These are phyloP conservation scores for Bursaphelenchus mucronatus DNA, from an alignment of 1,140 invertebrate genomes.

Conservation along the genomic window DNA sequence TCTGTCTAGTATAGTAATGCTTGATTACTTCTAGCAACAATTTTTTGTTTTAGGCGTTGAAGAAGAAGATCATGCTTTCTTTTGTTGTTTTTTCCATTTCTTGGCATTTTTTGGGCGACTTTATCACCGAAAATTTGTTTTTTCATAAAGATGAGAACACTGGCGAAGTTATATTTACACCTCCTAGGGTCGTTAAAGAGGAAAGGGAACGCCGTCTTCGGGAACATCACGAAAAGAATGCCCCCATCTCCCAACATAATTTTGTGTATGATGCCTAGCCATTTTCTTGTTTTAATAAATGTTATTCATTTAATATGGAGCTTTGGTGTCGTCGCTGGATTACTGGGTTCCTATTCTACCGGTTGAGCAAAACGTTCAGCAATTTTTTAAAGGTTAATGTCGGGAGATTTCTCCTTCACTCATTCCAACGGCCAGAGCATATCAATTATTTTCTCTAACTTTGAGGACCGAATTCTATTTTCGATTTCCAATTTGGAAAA, in stretches of 20 bases:
- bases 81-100: conserved; percentile 47
- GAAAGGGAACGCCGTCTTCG: conserved; percentile 25
- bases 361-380: no score
- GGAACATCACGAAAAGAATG: conserved; percentile 20
- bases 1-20: neutral
- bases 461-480: conserved; percentile 13
- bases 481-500: conserved; percentile 24
- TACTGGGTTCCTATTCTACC: no score
- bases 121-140: conserved; percentile 40
- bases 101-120: conserved; percentile 41
- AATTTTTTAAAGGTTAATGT: no score
- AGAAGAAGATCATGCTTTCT: conserved; percentile 33
- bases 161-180: conserved; percentile 25
- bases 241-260: conserved; percentile 5
- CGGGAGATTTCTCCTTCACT: conserved; percentile 15
- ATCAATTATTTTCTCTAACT: conserved; percentile 17
- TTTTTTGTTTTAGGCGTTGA: conserved; percentile 39
- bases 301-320: conserved; percentile 4
- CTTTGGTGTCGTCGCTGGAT: conserved; percentile 32
- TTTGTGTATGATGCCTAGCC: conserved; percentile 9
- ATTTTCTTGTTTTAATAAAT: neutral
- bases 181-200: conserved; percentile 17
- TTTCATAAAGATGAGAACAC: conserved; percentile 37
- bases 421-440: conserved; percentile 13
- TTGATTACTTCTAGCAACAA: neutral